Percentiles rank a stretch among this genome's conserved stretches.
Evolutionary conservation across 2,113 vertebrate genomes (phyloP).

Genomic region (Pangasianodon hypophthalmus): DNA sequence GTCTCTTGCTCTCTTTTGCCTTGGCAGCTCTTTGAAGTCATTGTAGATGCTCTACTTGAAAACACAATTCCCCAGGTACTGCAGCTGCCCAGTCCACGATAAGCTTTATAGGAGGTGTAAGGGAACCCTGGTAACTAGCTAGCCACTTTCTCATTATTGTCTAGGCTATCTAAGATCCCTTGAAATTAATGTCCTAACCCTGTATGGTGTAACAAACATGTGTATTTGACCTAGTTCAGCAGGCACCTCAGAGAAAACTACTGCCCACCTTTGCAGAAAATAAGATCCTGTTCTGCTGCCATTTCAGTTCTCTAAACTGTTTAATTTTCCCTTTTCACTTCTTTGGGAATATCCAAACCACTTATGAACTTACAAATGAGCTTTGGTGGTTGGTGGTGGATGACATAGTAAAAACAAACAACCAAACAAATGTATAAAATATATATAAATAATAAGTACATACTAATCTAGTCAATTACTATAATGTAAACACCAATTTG

Average conservation of each 20-base stretch:
- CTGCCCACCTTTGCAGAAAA: not conserved
- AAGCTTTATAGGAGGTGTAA: constrained; percentile 39
- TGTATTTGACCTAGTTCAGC: not conserved
- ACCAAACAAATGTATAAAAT: not conserved
- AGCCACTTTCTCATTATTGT: constrained; percentile 14
- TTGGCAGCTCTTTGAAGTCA: constrained; percentile 64
- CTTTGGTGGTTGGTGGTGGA: not conserved
- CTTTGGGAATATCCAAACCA: not conserved
- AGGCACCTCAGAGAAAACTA: not conserved
- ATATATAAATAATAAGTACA: not conserved
- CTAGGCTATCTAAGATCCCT: constrained; percentile 1
- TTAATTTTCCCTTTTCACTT: not conserved
- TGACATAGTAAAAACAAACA: not conserved
- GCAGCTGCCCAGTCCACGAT: constrained; percentile 39
- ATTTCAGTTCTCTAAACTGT: not conserved
- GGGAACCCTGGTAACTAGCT: constrained; percentile 5
- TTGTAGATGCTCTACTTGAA: constrained; percentile 60
- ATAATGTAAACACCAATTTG: not conserved
- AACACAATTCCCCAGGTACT: constrained; percentile 64
- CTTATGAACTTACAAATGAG: not conserved
- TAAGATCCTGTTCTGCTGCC: not conserved
- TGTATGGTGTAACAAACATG: not conserved
- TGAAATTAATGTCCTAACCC: not conserved
- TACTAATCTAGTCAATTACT: not conserved
- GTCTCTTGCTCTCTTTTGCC: constrained; percentile 41